phyloP scores from a whole-genome alignment of 2,888 invertebrate genomes.

The Pseudococcus viburni region DNA sequence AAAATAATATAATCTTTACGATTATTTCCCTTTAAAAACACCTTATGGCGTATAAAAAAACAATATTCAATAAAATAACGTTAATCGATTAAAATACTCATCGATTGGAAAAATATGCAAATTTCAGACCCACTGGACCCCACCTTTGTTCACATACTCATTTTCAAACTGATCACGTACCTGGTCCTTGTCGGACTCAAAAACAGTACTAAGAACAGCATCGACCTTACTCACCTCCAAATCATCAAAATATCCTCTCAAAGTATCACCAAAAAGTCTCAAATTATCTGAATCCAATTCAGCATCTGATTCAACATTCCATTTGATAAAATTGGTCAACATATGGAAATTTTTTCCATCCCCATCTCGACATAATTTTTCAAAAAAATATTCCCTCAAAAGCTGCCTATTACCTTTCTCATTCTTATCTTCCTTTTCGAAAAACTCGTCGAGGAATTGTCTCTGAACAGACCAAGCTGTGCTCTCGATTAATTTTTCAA shows the following conservation, averaged over 20 bases:
- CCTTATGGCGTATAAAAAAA: constrained; percentile 6
- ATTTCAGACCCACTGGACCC: too few relatives aligned
- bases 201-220: background rate
- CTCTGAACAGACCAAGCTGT: constrained; percentile 28
- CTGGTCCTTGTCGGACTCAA: background rate
- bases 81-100: background rate
- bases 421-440: background rate
- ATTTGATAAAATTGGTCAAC: background rate
- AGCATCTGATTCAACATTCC: background rate
- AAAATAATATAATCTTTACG: background rate
- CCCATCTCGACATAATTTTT: background rate
- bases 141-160: background rate
- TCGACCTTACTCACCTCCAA: background rate
- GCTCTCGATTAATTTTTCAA: background rate
- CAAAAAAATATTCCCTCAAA: constrained; percentile 2
- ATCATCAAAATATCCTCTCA: background rate
- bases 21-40: background rate
- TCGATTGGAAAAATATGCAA: too few relatives aligned
- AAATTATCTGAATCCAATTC: background rate
- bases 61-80: background rate
- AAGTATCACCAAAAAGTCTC: background rate
- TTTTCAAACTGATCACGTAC: background rate
- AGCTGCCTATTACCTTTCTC: background rate
- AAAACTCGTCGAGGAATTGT: background rate
- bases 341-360: background rate